phyloP scores from a whole-genome alignment of 2,888 invertebrate species.

The Lampropteryx suffumata region DNA sequence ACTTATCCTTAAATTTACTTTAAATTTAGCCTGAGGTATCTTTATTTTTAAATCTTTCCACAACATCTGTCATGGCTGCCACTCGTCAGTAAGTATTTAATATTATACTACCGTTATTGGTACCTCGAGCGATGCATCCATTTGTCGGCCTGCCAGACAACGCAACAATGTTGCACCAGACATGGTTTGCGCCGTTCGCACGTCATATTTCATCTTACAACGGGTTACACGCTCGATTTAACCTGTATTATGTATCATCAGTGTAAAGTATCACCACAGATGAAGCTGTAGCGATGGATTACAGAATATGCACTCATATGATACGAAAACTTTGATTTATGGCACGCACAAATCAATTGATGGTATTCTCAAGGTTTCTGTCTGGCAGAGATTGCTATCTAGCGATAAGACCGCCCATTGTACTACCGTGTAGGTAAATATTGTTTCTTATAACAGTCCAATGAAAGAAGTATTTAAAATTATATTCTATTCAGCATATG shows the following conservation, averaged over 20 bases:
- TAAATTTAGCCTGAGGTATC: no score
- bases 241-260: slow-evolving; percentile 54
- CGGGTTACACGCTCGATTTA: slow-evolving; percentile 41
- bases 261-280: slow-evolving; percentile 19
- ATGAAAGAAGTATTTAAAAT: no score
- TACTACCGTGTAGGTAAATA: no score
- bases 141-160: slow-evolving; percentile 19
- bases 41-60: not conserved
- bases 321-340: no score
- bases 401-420: no score
- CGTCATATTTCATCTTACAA: slow-evolving; percentile 61
- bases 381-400: no score
- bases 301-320: not conserved
- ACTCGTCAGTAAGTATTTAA: slow-evolving; percentile 1
- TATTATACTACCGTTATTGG: slow-evolving; percentile 55
- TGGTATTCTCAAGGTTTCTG: no score
- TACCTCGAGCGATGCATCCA: slow-evolving; percentile 40
- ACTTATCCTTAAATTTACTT: no score
- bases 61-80: slow-evolving; percentile 5
- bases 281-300: not conserved
- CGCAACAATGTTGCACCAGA: slow-evolving; percentile 31
- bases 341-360: no score
- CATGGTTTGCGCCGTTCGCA: slow-evolving; percentile 28
- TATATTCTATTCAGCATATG: no score
- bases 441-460: no score